Base-by-base conservation (phyloP, 2,797 vertebrate species). In the Oreonectes daqikongensis region DNA sequence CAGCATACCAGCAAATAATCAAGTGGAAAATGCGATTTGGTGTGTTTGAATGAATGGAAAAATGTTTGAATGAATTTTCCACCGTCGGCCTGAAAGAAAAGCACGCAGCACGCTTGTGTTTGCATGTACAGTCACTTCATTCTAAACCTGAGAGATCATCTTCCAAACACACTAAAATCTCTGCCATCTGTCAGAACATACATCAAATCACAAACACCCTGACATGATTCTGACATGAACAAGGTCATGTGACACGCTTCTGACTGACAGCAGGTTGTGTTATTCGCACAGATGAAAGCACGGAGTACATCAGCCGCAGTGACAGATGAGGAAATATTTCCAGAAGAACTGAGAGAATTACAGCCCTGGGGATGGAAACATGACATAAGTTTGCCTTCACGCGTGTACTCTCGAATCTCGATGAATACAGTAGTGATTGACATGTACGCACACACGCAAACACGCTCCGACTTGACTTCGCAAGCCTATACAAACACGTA, bases 291-390 rank as follows among this genome's bases (percentile, higher is more conserved):
- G 88, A 90, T 90, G 85, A 89, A 88, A 90, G 87, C 88, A 90
- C 86, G 87, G 86, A 12, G 82, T 85, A 87, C 85, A 89, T 88
- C 84, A 77, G 78, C 83, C 14, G 83, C 86, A 89, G 87, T 89
- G 82, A 75, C 83, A 42, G 60, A 59, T 72, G 85, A 89, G 85
- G 82, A 81, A 69, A 78, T 75, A 86, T 87, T 83, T 88, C 85
- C 86, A 87, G 78, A 61, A 52, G 55, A 72, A 84, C 64, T 14
- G 52, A 14, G 22, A 55, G 48, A 50, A 50, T 50, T 63, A 68
- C 63, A 81, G 48, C 48, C 48, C 17, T 52, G 64, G 83, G 89
- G 77, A 69, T 80, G 86, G 87, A 89, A 90, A 90, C 28, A 88
- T 78, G 55, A 72, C 78, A 42, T 83, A 82, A 76, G 65, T 40